phyloP scores from a whole-genome alignment of 2,888 invertebrate genomes.

The Polietes domitor region DNA sequence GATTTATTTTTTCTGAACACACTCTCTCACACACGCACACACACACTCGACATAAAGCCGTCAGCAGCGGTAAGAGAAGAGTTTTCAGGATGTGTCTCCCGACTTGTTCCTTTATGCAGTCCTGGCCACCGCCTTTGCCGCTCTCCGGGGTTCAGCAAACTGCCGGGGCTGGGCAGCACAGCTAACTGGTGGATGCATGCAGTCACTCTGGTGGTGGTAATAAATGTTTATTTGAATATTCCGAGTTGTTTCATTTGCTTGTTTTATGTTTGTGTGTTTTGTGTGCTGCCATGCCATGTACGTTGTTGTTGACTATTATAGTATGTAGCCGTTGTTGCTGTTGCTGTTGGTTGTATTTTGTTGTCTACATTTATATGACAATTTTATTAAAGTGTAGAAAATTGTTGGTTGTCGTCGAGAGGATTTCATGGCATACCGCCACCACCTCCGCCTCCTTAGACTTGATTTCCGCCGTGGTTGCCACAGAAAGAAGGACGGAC shows the following conservation, averaged over 20 bases:
- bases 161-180: background rate
- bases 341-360: background rate
- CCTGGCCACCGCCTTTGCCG: background rate
- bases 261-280: slow-evolving; percentile 22
- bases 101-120: background rate
- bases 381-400: slow-evolving; percentile 65
- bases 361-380: slow-evolving; percentile 59
- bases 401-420: slow-evolving; percentile 49
- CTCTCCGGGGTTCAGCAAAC: background rate
- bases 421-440: background rate
- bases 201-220: slow-evolving; percentile 22
- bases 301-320: slow-evolving; percentile 35
- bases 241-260: slow-evolving; percentile 46
- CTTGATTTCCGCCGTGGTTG: background rate
- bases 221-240: slow-evolving; percentile 55
- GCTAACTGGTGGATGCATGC: background rate
- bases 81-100: slow-evolving; percentile 49
- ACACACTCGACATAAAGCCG: background rate
- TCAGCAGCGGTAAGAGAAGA: slow-evolving; percentile 47
- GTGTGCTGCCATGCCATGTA: background rate
- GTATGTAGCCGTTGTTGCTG: background rate
- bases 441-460: background rate
- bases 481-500: background rate
- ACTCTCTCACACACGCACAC: background rate
- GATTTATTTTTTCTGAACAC: slow-evolving; percentile 51